Conservation (phyloP, 1,140 invertebrate genomes). For the Brachionus calyciflorus region DNA sequence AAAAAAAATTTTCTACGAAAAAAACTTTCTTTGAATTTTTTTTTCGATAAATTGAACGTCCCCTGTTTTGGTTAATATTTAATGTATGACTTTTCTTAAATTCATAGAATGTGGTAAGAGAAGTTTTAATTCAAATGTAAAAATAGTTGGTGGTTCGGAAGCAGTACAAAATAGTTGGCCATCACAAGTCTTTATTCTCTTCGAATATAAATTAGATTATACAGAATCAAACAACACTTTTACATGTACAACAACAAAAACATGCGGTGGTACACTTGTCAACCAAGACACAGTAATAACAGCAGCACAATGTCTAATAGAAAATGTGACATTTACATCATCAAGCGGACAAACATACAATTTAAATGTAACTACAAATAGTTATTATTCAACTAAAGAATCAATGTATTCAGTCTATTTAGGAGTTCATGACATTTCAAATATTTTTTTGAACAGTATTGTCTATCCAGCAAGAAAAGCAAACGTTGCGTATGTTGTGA, state of each 20-base stretch:
- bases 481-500: background rate
- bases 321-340: background rate
- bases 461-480: background rate
- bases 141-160: background rate
- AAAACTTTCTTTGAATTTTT: too few species aligned
- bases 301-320: constrained; percentile 17
- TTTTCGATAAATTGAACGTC: too few species aligned
- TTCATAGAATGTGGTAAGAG: constrained; percentile 22
- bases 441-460: background rate
- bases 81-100: too few species aligned
- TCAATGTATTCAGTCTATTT: constrained; percentile 32
- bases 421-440: background rate
- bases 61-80: too few species aligned
- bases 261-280: background rate
- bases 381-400: constrained; percentile 4
- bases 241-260: background rate
- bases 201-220: constrained; percentile 4
- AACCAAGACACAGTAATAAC: constrained; percentile 25
- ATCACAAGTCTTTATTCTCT: background rate
- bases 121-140: background rate
- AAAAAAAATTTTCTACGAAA: too few species aligned
- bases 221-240: background rate
- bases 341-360: background rate
- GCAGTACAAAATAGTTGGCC: background rate
- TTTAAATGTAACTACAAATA: background rate